Evolutionary conservation across 2,888 invertebrate genomes (phyloP), one percentile per base, ranked within the genome.

Genomic region (Vanessa cardui): DNA sequence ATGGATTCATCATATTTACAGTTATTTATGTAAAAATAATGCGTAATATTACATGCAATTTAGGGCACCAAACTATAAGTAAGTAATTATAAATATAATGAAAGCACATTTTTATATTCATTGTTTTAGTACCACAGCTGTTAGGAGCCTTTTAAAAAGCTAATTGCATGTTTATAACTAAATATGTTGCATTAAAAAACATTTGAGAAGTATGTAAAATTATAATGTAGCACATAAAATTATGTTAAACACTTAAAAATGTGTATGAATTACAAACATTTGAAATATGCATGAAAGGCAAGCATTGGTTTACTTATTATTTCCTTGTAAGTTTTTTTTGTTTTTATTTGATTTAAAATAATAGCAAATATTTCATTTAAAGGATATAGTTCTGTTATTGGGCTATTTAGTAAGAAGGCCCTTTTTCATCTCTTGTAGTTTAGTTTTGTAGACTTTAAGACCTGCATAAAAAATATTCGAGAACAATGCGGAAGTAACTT

Each of bases 1-100:
- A 91, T 91, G 90, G 92, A 92, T 92, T 92, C 92, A 85, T 91
- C 80, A 74, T 92, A 91, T 92, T 87, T 92, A 92, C 90, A 91
- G 39, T 56, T 56, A 56, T 79, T 81, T 87, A 87, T 73, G 80
- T 81, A 82, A 79, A 54, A 77, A 82, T 84, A 88, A 83, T 77
- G 82, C 85, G 81, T 83, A 80, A 83, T 85, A 78, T 87, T 88
- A 88, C 86, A 89, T 84, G 88, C 87, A 88, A 90, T 87, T 74
- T 78, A 85, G 88, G 88, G 87, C 86, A 87, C 87, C 85, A 77
- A 87, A 85, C 80, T 80, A 86, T 89, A 91, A 90, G 89, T 90
- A 91, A 89, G 82, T 82, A 80, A 80, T 80, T 78, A 73, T 66
- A 62, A 64, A 64, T 46, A 56, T 66, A 54, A 71, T 26, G 58